phyloP scores from a whole-genome alignment of 2,113 vertebrate species.

The Zonotrichia leucophrys region DNA sequence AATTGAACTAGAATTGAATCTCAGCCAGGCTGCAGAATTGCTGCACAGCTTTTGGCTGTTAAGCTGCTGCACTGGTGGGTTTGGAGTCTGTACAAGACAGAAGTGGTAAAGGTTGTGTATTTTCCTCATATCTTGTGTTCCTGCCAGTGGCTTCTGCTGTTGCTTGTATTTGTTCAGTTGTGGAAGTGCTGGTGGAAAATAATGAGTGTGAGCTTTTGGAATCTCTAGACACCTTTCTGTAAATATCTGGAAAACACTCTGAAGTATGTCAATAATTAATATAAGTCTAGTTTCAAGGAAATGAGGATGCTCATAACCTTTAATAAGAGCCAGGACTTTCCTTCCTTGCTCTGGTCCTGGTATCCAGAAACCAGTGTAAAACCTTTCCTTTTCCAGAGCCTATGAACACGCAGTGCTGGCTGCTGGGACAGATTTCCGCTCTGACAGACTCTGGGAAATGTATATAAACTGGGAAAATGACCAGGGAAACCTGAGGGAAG shows the following conservation, averaged over 20 bases:
- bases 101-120: neutral
- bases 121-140: neutral
- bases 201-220: neutral
- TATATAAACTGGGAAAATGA: conserved; percentile 95
- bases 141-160: neutral
- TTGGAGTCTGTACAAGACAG: neutral
- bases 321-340: neutral
- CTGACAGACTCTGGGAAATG: conserved; percentile 96
- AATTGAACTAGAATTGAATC: neutral
- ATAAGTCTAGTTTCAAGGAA: neutral
- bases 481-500: conserved; percentile 86
- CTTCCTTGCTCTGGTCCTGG: neutral
- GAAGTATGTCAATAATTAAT: neutral
- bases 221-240: neutral
- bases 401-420: conserved; percentile 94
- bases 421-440: conserved; percentile 96
- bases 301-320: neutral
- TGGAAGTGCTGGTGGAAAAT: neutral
- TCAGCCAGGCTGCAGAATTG: neutral
- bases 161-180: neutral
- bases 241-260: neutral
- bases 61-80: neutral
- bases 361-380: neutral
- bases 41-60: neutral
- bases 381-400: conserved; percentile 76